phyloP scores from a whole-genome alignment of 2,888 invertebrate species.

The Amphimallon solstitiale region DNA sequence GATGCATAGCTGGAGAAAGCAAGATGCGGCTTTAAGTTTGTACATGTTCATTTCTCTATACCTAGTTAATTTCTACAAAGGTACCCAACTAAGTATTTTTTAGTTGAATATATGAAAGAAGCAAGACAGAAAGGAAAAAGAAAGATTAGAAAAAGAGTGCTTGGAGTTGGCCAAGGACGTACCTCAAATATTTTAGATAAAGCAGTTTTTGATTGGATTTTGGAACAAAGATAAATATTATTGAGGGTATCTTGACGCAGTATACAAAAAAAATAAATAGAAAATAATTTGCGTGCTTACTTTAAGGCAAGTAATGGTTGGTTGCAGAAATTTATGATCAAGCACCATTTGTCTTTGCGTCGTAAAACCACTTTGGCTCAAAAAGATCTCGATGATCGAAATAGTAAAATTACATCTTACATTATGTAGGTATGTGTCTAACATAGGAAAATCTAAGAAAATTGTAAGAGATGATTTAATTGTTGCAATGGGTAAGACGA shows the following conservation, averaged over 20 bases:
- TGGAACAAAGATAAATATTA: not conserved
- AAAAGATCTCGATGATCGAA: no score
- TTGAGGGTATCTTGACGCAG: not conserved
- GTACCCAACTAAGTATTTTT: no score
- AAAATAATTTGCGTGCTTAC: no score
- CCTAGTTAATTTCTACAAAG: not conserved
- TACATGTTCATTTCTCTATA: not conserved
- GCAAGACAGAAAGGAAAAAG: not conserved
- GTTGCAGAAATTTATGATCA: no score
- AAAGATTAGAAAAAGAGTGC: not conserved
- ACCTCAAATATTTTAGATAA: not conserved
- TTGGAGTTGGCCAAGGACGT: no score
- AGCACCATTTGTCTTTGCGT: no score
- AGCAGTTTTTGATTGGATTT: no score
- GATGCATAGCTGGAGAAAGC: no score
- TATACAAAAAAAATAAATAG: no score
- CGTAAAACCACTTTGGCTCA: not conserved
- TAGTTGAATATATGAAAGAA: not conserved
- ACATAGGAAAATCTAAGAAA: not conserved
- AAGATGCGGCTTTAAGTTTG: not conserved
- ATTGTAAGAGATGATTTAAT: constrained; percentile 1
- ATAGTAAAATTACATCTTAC: constrained; percentile 9
- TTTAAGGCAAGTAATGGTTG: no score
- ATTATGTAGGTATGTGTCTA: constrained; percentile 5
- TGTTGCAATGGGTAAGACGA: constrained; percentile 11